These are phyloP conservation scores for Phalanger gymnotis DNA, from an alignment of 2,797 vertebrate species.

Conservation along the genomic window DNA sequence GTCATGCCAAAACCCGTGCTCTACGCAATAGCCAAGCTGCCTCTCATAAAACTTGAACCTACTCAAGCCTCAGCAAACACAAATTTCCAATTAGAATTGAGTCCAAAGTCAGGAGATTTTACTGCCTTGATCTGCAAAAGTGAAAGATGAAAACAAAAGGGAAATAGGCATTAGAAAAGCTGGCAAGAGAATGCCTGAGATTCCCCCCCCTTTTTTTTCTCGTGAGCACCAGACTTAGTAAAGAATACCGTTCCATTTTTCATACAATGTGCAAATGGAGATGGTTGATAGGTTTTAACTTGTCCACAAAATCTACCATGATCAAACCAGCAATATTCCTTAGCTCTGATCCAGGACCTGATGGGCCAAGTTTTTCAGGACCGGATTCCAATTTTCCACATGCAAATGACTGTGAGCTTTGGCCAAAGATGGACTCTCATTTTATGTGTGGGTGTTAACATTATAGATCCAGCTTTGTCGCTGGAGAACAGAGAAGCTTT, in stretches of 20 bases:
- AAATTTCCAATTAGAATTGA: conserved; percentile 52
- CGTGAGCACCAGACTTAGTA: background rate
- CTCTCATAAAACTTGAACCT: conserved; percentile 45
- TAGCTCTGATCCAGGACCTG: background rate
- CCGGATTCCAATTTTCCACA: background rate
- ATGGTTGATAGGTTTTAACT: conserved; percentile 16
- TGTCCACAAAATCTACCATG: conserved; percentile 4
- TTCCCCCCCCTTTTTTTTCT: background rate
- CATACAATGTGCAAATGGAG: conserved; percentile 10
- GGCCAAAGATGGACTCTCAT: background rate
- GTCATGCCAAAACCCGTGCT: background rate
- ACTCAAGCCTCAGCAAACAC: conserved; percentile 23
- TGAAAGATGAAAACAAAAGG: conserved; percentile 24
- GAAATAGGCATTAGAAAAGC: conserved; percentile 22
- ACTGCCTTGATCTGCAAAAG: conserved; percentile 42
- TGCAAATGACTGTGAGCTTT: background rate
- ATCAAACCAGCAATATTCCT: background rate
- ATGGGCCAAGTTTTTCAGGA: background rate
- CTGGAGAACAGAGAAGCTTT: conserved; percentile 9
- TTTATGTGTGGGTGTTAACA: background rate
- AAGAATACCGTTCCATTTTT: background rate
- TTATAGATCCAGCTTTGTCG: background rate
- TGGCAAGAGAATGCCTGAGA: conserved; percentile 2
- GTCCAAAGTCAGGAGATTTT: conserved; percentile 55
- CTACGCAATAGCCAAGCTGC: background rate